Evolutionary conservation across 2,797 vertebrate species (phyloP), one percentile per base, ranked within the genome.

Genomic region (Phoeniculus purpureus): DNA sequence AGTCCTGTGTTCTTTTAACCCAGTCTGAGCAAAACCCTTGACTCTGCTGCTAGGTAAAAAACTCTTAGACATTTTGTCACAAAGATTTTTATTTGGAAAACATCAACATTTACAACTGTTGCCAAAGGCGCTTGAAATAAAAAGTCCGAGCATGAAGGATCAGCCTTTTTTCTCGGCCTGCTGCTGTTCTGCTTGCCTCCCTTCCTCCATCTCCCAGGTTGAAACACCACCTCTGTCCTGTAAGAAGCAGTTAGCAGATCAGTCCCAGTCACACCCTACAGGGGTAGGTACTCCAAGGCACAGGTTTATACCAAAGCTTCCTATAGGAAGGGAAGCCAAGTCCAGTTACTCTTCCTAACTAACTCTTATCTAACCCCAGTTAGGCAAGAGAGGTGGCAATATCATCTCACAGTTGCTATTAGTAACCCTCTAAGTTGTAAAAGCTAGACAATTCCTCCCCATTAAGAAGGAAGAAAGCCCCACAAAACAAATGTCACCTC

Each of bases 151-250:
- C 37, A 66, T 55, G 51, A 79, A 50, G n/a, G 51, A 45, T 88
- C 93, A 96, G 67, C 80, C 90, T 70, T 93, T 77, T 67, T 79
- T n/a, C 72, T 84, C 70, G 2, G 27, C 11, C 77, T 54, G 79
- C 60, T 66, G 81, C 43, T 66, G 81, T 43, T 90, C 75, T 9
- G 74, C 89, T 21, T 74, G 65, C 34, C 73, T 56, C 34, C 87
- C 94, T 80, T 89, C 94, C 20, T 71, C 96, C 3, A 98, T 96
- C 89, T 99, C 98, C 99, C 99, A 99, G 0, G 98, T 99, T 8
- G 99, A 99, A 18, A 83, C 85, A 7, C 95, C 92, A 89, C 98
- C 98, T 98, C 98, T 95, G 68, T 99, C 99, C 99, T 99, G 81
- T 23, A 74, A 70, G 40, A 71, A 82, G 56, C 5, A 85, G 15